These are phyloP conservation scores for Nasonia vitripennis DNA, from an alignment of 1,140 invertebrate genomes.

Conservation along the genomic window DNA sequence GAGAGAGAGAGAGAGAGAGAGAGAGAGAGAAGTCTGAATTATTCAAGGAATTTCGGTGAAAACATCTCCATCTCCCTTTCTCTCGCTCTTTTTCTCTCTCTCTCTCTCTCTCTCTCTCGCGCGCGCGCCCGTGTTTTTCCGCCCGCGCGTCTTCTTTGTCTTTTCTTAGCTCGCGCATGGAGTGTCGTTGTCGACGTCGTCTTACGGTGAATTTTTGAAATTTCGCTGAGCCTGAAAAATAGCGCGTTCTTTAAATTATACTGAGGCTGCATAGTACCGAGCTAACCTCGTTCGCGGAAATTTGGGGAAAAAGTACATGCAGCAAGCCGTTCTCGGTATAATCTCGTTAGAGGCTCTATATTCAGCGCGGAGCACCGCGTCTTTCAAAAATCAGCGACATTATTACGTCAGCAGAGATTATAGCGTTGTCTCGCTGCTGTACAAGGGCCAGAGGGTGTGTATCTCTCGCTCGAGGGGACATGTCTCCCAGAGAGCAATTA, in stretches of 20 bases:
- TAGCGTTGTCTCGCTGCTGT: background rate
- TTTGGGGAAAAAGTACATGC: background rate
- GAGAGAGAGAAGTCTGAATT: constrained; percentile 52
- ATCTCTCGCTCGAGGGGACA: constrained; percentile 10
- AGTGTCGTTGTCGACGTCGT: background rate
- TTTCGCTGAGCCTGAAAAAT: background rate
- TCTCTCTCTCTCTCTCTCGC: background rate
- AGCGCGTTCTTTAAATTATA: background rate
- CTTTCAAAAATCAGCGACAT: background rate
- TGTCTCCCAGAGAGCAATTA: constrained; percentile 17
- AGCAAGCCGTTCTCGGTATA: background rate
- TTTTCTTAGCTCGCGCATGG: background rate
- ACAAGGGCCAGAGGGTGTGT: background rate
- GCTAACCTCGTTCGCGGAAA: background rate
- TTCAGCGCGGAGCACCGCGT: background rate
- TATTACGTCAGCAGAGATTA: background rate
- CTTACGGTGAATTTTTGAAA: background rate
- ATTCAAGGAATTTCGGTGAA: constrained; percentile 62
- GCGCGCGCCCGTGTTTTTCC: background rate
- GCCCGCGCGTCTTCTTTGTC: background rate
- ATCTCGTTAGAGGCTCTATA: background rate
- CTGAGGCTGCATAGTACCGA: background rate
- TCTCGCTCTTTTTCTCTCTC: background rate
- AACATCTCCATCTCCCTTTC: constrained; percentile 48
- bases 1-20: no score